phyloP scores from a whole-genome alignment of 2,113 vertebrate species.

The Neogobius melanostomus region DNA sequence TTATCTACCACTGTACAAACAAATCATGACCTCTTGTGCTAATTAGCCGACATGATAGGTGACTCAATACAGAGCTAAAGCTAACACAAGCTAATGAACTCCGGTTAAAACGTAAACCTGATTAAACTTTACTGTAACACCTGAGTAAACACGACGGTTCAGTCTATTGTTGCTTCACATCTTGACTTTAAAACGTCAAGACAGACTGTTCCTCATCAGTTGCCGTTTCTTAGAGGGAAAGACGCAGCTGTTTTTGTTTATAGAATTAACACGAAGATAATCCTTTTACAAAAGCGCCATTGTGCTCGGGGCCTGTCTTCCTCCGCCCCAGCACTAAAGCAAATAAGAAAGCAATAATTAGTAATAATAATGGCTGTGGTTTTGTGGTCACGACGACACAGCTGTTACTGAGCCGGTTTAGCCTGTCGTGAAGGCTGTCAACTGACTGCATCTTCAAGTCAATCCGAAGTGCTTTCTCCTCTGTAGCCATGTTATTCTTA shows the following conservation, averaged over 20 bases:
- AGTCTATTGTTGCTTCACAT: not conserved
- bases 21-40: not conserved
- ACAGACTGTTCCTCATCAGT: not conserved
- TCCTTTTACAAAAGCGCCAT: not conserved
- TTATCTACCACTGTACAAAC: not conserved
- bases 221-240: not conserved
- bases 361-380: constrained; percentile 1
- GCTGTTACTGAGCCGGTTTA: not conserved
- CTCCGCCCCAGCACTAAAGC: not conserved
- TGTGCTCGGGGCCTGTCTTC: not conserved
- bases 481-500: not conserved
- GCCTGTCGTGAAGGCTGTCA: not conserved
- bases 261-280: not conserved
- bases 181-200: not conserved
- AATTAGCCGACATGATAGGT: not conserved
- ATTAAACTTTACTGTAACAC: not conserved
- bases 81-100: not conserved
- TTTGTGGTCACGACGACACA: constrained; percentile 1
- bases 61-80: not conserved
- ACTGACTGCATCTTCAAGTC: not conserved
- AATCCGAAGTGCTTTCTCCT: not conserved
- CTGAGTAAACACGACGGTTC: not conserved
- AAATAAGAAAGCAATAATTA: not conserved
- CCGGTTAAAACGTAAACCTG: not conserved
- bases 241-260: not conserved